A percentile compares a stretch with the other conserved stretches of the same genome.
phyloP scores from a whole-genome alignment of 2,797 vertebrate genomes.

The Galaxias olidus region DNA sequence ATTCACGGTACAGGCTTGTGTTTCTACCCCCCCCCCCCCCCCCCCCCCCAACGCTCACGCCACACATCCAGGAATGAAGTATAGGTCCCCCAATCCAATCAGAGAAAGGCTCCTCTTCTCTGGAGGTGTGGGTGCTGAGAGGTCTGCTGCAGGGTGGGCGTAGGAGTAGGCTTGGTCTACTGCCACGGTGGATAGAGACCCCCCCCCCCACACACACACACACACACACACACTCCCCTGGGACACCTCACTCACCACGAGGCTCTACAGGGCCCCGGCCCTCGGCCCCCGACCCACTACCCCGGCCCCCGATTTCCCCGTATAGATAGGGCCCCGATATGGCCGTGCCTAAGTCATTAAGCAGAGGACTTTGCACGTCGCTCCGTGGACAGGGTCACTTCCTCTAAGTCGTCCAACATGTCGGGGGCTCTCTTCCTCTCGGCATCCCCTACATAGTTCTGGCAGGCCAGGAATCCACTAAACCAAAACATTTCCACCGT shows the following conservation, averaged over 20 bases:
- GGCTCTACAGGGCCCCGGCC: constrained; percentile 31
- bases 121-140: too few species aligned
- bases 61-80: too few species aligned
- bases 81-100: too few species aligned
- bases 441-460: constrained; percentile 57
- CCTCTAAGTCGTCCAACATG: constrained; percentile 17
- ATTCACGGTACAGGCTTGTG: too few species aligned
- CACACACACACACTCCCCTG: too few species aligned
- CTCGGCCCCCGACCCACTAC: constrained; percentile 22
- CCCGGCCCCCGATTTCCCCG: constrained; percentile 37
- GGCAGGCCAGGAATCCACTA: constrained; percentile 48
- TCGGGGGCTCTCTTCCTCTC: constrained; percentile 28
- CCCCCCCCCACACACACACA: too few species aligned
- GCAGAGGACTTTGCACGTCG: constrained; percentile 35
- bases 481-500: constrained; percentile 53
- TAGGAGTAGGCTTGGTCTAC: too few species aligned
- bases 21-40: too few species aligned
- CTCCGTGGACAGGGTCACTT: constrained; percentile 44
- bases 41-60: too few species aligned
- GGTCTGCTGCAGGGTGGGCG: too few species aligned
- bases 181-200: too few species aligned
- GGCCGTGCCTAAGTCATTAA: constrained; percentile 58
- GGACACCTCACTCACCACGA: constrained; percentile 35
- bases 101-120: too few species aligned
- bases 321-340: constrained; percentile 38